These are phyloP conservation scores for Sesamia nonagrioides DNA, from an alignment of 1,140 invertebrate genomes.

Conservation along the genomic window DNA sequence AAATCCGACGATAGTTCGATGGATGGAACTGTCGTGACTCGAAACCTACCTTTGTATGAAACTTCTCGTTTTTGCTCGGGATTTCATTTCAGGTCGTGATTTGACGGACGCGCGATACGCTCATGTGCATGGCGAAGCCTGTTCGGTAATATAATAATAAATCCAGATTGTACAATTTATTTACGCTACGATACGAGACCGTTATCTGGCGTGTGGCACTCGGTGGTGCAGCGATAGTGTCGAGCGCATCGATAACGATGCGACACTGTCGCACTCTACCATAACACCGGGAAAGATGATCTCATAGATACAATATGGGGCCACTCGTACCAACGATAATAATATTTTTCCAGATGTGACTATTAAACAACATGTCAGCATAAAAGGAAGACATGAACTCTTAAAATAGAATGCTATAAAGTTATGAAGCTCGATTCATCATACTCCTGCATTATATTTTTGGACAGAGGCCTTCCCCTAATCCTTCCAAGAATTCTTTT, in stretches of 20 bases:
- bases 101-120: slow-evolving; percentile 67
- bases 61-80: slow-evolving; percentile 73
- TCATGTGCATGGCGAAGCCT: slow-evolving; percentile 63
- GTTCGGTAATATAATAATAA: slow-evolving; percentile 73
- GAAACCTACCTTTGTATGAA: slow-evolving; percentile 75
- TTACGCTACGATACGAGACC: slow-evolving; percentile 69
- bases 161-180: slow-evolving; percentile 74
- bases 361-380: slow-evolving; percentile 25
- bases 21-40: slow-evolving; percentile 72
- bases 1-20: slow-evolving; percentile 74
- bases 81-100: slow-evolving; percentile 65
- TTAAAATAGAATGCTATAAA: slow-evolving; percentile 51
- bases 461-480: too few species aligned
- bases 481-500: too few species aligned
- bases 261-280: slow-evolving; percentile 49
- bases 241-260: slow-evolving; percentile 66
- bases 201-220: slow-evolving; percentile 74
- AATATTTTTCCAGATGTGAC: slow-evolving; percentile 52
- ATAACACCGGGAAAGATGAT: slow-evolving; percentile 50
- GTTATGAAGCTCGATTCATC: slow-evolving; percentile 55
- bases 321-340: slow-evolving; percentile 19
- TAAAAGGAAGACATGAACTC: slow-evolving; percentile 20
- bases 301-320: slow-evolving; percentile 32
- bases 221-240: slow-evolving; percentile 57
- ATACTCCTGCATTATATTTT: too few species aligned